Evolutionary conservation across 2,797 vertebrate species (phyloP).

Genomic region (Eulemur rubriventer): DNA sequence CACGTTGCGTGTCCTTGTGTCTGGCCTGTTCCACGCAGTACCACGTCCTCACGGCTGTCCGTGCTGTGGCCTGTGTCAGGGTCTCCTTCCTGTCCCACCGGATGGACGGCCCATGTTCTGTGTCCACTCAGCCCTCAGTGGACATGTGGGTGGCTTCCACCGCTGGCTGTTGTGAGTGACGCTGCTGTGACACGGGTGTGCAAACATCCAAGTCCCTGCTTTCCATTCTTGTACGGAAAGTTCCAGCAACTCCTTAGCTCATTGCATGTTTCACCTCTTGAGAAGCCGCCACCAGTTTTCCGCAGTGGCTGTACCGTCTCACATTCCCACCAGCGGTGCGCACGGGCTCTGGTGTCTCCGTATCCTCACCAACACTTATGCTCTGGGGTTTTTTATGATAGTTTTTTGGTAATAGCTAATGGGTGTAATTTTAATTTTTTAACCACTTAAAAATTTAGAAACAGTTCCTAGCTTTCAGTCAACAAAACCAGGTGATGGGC

Average conservation of each 20-base stretch:
- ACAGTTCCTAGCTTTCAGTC: too few species aligned
- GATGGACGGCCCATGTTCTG: neutral
- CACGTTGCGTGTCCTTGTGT: neutral
- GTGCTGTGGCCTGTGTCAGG: fast-evolving
- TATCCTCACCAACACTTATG: neutral
- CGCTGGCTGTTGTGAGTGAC: fast-evolving
- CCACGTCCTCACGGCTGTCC: fast-evolving
- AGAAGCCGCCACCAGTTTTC: neutral
- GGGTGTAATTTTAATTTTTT: neutral
- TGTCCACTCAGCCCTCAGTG: fast-evolving
- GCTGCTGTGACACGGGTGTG: fast-evolving
- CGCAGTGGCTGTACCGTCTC: fast-evolving
- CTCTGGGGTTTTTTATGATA: neutral
- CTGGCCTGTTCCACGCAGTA: neutral
- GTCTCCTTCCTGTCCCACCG: neutral
- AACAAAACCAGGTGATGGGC: neutral
- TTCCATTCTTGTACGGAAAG: neutral
- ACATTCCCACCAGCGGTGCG: neutral
- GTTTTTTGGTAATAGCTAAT: neutral
- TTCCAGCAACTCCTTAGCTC: neutral
- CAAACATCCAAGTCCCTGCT: too few species aligned
- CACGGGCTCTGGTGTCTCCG: fast-evolving
- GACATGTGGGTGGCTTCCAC: neutral
- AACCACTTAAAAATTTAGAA: neutral
- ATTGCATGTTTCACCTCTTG: too few species aligned